Conservation (phyloP, 2,113 vertebrate genomes). For the Gyps fulvus region DNA sequence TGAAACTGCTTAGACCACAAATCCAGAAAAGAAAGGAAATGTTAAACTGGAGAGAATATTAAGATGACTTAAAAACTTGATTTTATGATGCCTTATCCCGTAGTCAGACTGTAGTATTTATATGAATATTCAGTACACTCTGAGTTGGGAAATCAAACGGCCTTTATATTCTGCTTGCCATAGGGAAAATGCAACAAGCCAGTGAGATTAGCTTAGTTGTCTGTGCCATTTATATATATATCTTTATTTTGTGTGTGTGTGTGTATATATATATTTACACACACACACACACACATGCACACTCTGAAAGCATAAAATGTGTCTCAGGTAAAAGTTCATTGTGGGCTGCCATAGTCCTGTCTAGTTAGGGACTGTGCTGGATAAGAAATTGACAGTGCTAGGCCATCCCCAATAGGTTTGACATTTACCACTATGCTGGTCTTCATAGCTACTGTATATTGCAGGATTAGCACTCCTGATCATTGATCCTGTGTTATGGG, state of each 20-base stretch:
- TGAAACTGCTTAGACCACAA: neutral
- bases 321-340: neutral
- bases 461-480: neutral
- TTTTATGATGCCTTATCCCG: neutral
- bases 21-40: neutral
- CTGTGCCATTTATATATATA: neutral
- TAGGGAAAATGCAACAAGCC: neutral
- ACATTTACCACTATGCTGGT: neutral
- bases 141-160: neutral
- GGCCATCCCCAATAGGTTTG: neutral
- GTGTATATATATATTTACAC: too few species aligned
- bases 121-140: neutral
- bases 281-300: rapidly evolving
- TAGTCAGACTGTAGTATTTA: neutral
- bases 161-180: neutral
- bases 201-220: neutral
- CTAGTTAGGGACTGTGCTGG: neutral
- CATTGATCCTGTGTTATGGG: neutral
- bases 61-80: neutral
- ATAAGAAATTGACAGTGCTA: neutral
- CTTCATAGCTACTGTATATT: neutral
- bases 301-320: neutral
- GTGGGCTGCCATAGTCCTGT: neutral
- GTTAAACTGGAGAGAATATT: neutral
- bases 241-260: neutral